These are phyloP conservation scores for Drosophila monieri DNA, from an alignment of 2,888 invertebrate species.

Conservation along the genomic window DNA sequence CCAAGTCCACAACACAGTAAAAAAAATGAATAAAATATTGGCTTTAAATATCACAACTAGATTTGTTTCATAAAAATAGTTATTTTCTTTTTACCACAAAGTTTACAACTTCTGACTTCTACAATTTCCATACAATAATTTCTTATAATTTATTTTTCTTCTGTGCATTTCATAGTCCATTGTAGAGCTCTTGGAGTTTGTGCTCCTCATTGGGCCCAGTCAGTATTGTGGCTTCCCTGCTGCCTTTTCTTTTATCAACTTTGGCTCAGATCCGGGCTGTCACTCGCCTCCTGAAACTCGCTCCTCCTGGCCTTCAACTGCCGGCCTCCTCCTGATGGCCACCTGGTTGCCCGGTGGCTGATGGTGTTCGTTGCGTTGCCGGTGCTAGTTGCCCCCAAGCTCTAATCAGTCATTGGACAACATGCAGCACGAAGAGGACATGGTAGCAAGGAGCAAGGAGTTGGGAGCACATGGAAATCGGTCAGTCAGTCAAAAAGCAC, in stretches of 20 bases:
- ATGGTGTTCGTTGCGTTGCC: constrained; percentile 38
- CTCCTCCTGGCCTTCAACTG: constrained; percentile 1
- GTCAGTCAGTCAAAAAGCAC: constrained; percentile 34
- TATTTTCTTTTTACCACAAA: too few relatives aligned
- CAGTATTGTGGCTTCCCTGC: constrained; percentile 68
- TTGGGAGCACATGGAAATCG: constrained; percentile 17
- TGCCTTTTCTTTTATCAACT: constrained; percentile 72
- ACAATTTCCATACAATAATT: too few relatives aligned
- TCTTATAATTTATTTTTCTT: not conserved
- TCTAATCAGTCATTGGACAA: constrained; percentile 65
- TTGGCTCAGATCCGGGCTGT: constrained; percentile 51
- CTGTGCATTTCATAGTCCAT: constrained; percentile 8
- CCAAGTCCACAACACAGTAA: constrained; percentile 11
- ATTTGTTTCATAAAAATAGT: too few relatives aligned
- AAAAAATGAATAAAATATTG: not conserved
- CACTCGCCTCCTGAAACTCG: constrained; percentile 17
- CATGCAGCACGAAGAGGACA: constrained; percentile 20
- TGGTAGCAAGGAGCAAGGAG: constrained; percentile 17
- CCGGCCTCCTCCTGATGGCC: constrained; percentile 1
- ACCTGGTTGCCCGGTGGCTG: constrained; percentile 13
- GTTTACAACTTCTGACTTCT: too few relatives aligned
- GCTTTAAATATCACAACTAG: not conserved
- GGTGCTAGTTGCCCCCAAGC: constrained; percentile 31
- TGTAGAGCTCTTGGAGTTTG: constrained; percentile 2
- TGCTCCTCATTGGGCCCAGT: constrained; percentile 42